phyloP scores from a whole-genome alignment of 2,113 vertebrate species.

The Phylloscopus trochilus region DNA sequence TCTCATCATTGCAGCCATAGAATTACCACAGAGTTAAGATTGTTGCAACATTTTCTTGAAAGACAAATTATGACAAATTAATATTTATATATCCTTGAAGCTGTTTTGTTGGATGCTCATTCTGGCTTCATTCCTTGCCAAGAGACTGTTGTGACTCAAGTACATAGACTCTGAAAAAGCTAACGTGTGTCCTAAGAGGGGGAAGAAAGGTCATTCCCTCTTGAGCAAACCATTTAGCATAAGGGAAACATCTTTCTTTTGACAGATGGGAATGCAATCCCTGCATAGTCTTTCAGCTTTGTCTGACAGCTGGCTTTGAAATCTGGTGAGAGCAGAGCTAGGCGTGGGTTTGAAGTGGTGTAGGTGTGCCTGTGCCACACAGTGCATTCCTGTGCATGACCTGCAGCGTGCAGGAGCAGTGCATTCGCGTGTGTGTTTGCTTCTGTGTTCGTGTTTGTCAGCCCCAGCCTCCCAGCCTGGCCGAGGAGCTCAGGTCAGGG shows the following conservation, averaged over 20 bases:
- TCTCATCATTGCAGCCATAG: background rate
- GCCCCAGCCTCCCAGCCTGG: background rate
- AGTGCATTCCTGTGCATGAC: accelerated
- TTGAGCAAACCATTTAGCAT: background rate
- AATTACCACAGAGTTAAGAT: background rate
- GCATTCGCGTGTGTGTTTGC: background rate
- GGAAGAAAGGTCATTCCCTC: background rate
- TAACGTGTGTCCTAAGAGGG: accelerated
- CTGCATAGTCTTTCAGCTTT: background rate
- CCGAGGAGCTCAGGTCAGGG: background rate
- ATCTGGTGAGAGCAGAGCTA: background rate
- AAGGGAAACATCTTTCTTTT: background rate
- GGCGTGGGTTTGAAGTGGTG: background rate
- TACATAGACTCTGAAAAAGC: background rate
- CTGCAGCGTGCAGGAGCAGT: background rate
- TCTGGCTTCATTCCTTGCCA: background rate
- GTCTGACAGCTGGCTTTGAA: background rate
- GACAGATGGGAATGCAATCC: background rate
- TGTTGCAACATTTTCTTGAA: background rate
- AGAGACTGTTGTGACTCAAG: background rate
- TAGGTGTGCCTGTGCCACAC: background rate
- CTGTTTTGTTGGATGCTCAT: background rate
- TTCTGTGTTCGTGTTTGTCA: background rate
- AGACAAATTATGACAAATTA: background rate
- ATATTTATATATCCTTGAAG: background rate